These are phyloP conservation scores for Nephrotoma guestfalica DNA, from an alignment of 2,888 invertebrate genomes.

Conservation along the genomic window DNA sequence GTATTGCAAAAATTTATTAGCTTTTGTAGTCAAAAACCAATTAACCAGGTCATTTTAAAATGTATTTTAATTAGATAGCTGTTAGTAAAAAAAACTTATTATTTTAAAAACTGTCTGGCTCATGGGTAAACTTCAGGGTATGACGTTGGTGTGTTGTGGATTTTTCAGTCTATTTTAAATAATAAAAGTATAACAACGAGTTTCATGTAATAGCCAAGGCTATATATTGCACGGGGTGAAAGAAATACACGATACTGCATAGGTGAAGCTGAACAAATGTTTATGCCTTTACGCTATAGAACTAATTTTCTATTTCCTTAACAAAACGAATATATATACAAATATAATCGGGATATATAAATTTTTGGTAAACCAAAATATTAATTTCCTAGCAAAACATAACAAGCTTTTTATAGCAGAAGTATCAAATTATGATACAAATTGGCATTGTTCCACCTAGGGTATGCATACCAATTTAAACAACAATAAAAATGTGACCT, in stretches of 20 bases:
- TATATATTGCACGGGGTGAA: neutral
- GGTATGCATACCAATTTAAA: neutral
- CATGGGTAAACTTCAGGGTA: too few relatives aligned
- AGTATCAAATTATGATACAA: neutral
- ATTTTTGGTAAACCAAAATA: neutral
- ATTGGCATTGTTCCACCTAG: neutral
- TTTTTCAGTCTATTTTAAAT: too few relatives aligned
- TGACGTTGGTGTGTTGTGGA: too few relatives aligned
- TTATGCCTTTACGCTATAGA: neutral
- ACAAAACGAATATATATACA: neutral
- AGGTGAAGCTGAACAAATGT: neutral
- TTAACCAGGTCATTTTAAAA: too few relatives aligned
- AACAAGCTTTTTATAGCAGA: neutral
- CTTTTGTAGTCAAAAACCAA: too few relatives aligned
- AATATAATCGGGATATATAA: neutral
- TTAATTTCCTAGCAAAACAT: neutral
- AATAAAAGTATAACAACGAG: too few relatives aligned
- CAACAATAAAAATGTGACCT: neutral
- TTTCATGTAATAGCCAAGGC: neutral
- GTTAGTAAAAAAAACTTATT: too few relatives aligned
- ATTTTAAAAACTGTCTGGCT: too few relatives aligned
- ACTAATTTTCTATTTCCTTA: neutral
- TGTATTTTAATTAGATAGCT: too few relatives aligned
- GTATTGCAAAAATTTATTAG: too few relatives aligned
- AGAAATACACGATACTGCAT: neutral